These are phyloP conservation scores for Numenius arquata DNA, from an alignment of 2,113 vertebrate genomes.

Conservation along the genomic window DNA sequence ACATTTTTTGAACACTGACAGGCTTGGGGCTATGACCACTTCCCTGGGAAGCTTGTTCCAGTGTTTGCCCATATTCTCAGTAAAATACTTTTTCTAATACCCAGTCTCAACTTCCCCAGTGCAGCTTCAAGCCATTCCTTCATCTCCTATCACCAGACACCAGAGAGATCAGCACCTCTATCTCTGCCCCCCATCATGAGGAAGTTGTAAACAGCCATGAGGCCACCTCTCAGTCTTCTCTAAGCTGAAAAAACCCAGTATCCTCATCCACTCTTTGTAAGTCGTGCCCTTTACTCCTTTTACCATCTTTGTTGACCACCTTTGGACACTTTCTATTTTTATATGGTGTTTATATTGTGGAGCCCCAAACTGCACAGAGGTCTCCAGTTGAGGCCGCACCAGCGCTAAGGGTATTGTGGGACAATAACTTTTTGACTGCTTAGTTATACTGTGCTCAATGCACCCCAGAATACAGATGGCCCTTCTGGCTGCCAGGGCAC, in stretches of 20 bases:
- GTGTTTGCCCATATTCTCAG: no score
- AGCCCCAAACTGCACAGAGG: neutral
- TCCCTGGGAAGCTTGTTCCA: neutral
- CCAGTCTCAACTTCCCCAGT: neutral
- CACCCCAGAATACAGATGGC: neutral
- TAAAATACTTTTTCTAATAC: neutral
- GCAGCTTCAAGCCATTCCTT: neutral
- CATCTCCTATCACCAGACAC: neutral
- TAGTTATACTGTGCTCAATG: neutral
- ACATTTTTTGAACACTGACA: neutral
- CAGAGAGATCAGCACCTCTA: neutral
- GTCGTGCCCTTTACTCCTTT: neutral
- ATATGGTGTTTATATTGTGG: neutral
- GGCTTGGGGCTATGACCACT: no score
- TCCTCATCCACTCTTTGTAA: neutral
- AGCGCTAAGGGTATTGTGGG: neutral
- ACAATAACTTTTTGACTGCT: fast-evolving
- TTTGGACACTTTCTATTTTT: neutral
- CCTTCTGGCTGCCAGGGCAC: neutral
- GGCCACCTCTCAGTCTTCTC: neutral
- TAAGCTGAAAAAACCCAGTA: neutral
- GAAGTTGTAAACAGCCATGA: neutral
- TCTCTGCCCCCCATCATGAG: neutral
- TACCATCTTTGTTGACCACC: neutral
- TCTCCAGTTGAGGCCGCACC: neutral